Evolutionary conservation across 2,797 vertebrate genomes (phyloP), one percentile per base, ranked within the genome.

Genomic region (Scleropages formosus): DNA sequence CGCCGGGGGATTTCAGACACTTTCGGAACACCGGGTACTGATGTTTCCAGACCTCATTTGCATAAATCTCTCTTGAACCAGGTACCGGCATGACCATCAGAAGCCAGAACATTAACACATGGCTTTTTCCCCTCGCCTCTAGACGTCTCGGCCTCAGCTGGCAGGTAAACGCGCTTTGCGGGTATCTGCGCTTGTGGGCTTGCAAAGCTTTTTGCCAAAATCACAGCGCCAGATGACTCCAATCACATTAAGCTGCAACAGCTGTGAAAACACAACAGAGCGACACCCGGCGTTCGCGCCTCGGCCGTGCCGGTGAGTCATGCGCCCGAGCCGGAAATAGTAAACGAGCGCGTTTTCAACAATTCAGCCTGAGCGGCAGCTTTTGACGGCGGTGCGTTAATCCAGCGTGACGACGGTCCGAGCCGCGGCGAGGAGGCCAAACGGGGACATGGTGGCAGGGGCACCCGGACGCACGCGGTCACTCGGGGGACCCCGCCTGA

Each of bases 1-100:
- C 44, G 3, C 26, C 20, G 53, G 47, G 20, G 24, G 66, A n/a
- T 4, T 20, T n/a, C 47, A 56, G 8, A 24, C 8, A 18, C 24
- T 49, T 7, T 24, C 51, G 24, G 4, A 24, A 70, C 68, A 26
- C 70, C 68, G 56, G 68, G 68, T 70, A 18, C 51, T 24, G 24
- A 11, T 44, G 10, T 22, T 70, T 18, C 15, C 22, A 18, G 56
- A 22, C 15, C 22, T 26, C 13, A 27, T 26, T 2, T 15, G 20
- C 49, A 53, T 53, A 24, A 10, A 49, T 53, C 51, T 53, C 53
- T 53, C 49, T 13, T 11, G 44, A 47, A 47, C 18, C n/a, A n/a
- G 20, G 18, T 7, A 8, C 7, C 49, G 53, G 10, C 10, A 53
- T 7, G 7, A 53, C 7, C 49, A 20, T 22, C 49, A 10, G 4